Base-by-base conservation (phyloP, 2,888 invertebrate genomes). In the Drosophila prolongata region DNA sequence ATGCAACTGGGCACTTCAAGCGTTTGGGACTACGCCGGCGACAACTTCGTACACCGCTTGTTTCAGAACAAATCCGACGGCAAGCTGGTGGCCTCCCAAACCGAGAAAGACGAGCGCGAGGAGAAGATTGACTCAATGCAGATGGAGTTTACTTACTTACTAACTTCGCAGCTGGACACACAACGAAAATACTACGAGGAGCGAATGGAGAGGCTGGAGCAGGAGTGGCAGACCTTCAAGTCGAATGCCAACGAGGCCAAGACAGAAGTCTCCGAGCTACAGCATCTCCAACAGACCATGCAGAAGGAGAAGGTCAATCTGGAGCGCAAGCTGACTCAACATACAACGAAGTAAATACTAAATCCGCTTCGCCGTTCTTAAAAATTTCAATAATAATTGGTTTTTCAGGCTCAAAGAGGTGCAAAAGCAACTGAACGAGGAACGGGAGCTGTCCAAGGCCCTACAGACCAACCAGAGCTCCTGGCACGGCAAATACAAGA, bases 21-120 rank as follows among this genome's bases (percentile, higher is more conserved):
- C 55, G 99, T 99, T 0, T 99, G 99, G 99, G 99, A 99, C 91
- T 99, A 99, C 91, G 98, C 98, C 56, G 99, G 99, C 80, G 96
- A 96, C 91, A 96, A 96, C 91, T 97, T 96, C 91, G 97, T 97
- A 8, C 97, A 97, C 93, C 95, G 99, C 13, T 93, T 99, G 42
- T 95, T 99, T 24, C 99, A 99, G 93, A 99, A 98, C 92, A 98
- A 99, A 93, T 95, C 95, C 13, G 99, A 99, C 93, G 99, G 99
- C 24, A 99, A 99, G 92, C 94, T 99, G 88, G 98, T 99, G 13
- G 95, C 96, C 37, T 94, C 95, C 0, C 95, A 95, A 60, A 95
- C 95, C 0, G 95, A 95, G 1, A 93, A 94, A 27, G 93, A 94
- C 52, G 95, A 94, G 77, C 93, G 93, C 49, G 94, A 93, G 75